Base-by-base conservation (phyloP, 2,113 vertebrate genomes). In the Regulus satrapa region DNA sequence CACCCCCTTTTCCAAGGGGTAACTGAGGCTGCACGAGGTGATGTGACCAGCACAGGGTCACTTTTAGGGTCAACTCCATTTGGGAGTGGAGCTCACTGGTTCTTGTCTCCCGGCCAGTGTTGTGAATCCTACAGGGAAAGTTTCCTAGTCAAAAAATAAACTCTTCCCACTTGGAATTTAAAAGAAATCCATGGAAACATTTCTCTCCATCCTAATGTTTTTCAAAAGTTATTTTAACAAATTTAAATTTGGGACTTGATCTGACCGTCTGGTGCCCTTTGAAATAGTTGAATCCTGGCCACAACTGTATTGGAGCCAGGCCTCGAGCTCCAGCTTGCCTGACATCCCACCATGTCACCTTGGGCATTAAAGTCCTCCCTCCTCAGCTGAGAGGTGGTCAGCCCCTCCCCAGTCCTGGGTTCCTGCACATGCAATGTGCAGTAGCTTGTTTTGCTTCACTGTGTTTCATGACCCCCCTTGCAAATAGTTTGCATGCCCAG, bases 121-220 rank as follows among this genome's bases (percentile, higher is more conserved):
- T 6, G 4, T 3, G 0, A 96, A 91, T 93, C 87, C 93, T 95
- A 81, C 5, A 0, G 93, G 96, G 93, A 95, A 95, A 85, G 62
- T 79, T 95, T 96, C 95, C 58, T 94, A 85, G 89, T 24, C 76
- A 96, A 95, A 96, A 97, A 96, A 97, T 85, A 96, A 95, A 97
- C 91, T 92, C 87, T 89, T 89, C 89, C 81, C 88, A 76, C 89
- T 94, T 17, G 23, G 95, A 96, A 96, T 95, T 95, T 78, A 87
- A 95, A 96, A 97, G 94, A 95, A 95, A 95, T 40, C 89, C 89
- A 87, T 95, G 94, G 89, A 96, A 97, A 95, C 80, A 68, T 94
- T 90, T 82, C 88, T 93, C 85, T 91, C 54, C 4, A 3, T 92
- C 90, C 75, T 73, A 40, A 95, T 93, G 95, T 96, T 95, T 96